These are phyloP conservation scores for Calliopsis andreniformis DNA, from an alignment of 1,140 invertebrate species.

Conservation along the genomic window DNA sequence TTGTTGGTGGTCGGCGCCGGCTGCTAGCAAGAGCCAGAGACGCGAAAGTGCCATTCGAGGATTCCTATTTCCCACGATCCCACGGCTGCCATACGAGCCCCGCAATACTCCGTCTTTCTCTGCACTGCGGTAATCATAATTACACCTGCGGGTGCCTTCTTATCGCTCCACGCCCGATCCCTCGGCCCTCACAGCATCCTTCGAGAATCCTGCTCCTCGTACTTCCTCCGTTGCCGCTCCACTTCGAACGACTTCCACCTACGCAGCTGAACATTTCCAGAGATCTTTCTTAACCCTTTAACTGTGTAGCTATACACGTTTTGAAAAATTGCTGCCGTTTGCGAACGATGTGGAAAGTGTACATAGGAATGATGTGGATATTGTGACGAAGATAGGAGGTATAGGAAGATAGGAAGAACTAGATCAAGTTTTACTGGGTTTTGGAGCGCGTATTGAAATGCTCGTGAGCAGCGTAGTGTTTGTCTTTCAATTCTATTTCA, in stretches of 20 bases:
- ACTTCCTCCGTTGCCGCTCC: constrained; percentile 18
- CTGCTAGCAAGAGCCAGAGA: constrained; percentile 60
- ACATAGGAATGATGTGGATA: too few species aligned
- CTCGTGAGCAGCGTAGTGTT: too few species aligned
- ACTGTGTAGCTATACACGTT: too few species aligned
- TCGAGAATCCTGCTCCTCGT: constrained; percentile 51
- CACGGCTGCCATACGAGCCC: constrained; percentile 76
- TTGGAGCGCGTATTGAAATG: too few species aligned
- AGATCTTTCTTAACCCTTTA: too few species aligned
- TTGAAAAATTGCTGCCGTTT: too few species aligned
- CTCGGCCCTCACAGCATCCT: constrained; percentile 50
- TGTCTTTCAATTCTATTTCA: not conserved
- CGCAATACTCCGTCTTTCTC: constrained; percentile 75
- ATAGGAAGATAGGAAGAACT: too few species aligned
- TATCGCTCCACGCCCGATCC: constrained; percentile 69
- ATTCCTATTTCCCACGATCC: constrained; percentile 79
- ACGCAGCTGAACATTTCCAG: constrained; percentile 3
- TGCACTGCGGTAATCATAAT: constrained; percentile 78
- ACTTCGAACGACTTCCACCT: constrained; percentile 33
- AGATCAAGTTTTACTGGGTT: too few species aligned
- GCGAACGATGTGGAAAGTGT: too few species aligned
- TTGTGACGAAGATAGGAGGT: too few species aligned
- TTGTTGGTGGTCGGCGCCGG: constrained; percentile 61
- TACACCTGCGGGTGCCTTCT: constrained; percentile 79
- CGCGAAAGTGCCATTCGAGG: constrained; percentile 78